Evolutionary conservation across 1,140 invertebrate genomes (phyloP), one percentile per base, ranked within the genome.

Genomic region (Scaptomyza hsui): DNA sequence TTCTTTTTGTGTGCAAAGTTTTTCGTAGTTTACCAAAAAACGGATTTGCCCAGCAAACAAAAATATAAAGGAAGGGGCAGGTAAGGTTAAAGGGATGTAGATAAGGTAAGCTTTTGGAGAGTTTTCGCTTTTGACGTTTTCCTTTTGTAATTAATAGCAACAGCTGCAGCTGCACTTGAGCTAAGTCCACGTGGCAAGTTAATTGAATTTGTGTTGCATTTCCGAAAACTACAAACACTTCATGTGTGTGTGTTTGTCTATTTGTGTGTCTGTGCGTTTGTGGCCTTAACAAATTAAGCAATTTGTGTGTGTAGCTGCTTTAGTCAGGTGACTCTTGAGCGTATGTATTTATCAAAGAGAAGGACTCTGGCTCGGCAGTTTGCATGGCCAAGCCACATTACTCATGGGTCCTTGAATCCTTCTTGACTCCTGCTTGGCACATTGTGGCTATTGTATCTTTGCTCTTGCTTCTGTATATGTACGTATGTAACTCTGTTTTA

Each of bases 181-280:
- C 9, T 39, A 41, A 29, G 56, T 26, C 18, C 57, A 26, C 19
- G 37, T 37, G 70, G 44, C 53, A 63, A 71, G 77, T 81, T 85
- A 85, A 85, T 85, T 85, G 80, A 85, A 85, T 85, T 85, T 86
- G 44, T 74, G 81, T 60, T 86, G 77, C 77, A 86, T 48, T 76
- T 79, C 62, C 55, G 35, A 18, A 78, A 72, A 82, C 77, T 61
- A 37, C 74, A 55, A 55, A 76, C 68, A 76, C 77, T 67, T 44
- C 68, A 18, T 48, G 67, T 21, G 18, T 19, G 7, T 47, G 13
- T 53, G 16, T 51, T 44, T 44, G 10, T 29, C n/a, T 29, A 29
- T 35, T 32, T 51, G 47, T 29, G 42, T 52, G 39, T 47, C 32
- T 51, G 44, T 57, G 48, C 42, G 52, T 32, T 24, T 68, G 39